These are phyloP conservation scores for Choloepus hoffmanni DNA, from an alignment of 2,113 vertebrate species.

Conservation along the genomic window DNA sequence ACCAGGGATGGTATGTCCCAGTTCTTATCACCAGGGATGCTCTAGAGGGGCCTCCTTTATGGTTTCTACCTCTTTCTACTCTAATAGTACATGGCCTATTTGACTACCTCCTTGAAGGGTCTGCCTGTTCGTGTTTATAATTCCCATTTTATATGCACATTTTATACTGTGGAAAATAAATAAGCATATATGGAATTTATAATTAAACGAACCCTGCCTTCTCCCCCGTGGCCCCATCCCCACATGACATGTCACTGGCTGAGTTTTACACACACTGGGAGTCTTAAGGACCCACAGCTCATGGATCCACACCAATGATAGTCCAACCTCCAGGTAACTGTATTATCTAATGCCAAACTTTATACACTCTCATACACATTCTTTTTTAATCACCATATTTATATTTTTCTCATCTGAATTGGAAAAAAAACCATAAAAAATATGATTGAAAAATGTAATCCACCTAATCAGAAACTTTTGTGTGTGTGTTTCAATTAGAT, in stretches of 20 bases:
- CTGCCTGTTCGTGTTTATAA: background rate
- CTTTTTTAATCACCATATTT: background rate
- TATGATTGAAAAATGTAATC: background rate
- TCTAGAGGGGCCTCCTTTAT: background rate
- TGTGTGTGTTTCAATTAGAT: conserved; percentile 83
- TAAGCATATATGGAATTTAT: background rate
- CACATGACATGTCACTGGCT: background rate
- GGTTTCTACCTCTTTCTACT: background rate
- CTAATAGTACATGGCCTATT: background rate
- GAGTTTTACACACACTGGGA: background rate
- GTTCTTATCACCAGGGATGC: background rate
- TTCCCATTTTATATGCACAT: background rate
- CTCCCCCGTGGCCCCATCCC: background rate
- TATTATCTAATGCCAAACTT: background rate
- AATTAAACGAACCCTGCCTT: background rate
- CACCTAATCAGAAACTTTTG: background rate
- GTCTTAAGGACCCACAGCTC: background rate
- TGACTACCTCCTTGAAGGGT: background rate
- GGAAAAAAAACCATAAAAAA: background rate
- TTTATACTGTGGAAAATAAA: background rate
- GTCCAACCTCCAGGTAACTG: background rate
- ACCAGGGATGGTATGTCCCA: background rate
- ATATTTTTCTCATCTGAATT: background rate
- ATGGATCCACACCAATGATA: background rate
- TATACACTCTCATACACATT: background rate